These are phyloP conservation scores for Drosophila aff. DNA, from an alignment of 1,140 invertebrate genomes.

Conservation along the genomic window DNA sequence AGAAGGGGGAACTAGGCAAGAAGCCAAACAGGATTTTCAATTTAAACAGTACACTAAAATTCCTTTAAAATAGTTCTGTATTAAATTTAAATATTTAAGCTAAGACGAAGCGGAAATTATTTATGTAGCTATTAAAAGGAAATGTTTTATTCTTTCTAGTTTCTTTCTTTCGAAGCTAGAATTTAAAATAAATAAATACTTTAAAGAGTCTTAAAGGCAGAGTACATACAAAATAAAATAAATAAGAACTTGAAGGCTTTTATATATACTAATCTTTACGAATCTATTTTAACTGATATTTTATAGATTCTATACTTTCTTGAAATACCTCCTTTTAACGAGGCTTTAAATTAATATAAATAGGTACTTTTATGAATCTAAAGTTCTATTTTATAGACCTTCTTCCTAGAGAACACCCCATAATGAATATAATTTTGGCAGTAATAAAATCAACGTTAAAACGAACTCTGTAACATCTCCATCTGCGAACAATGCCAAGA, in stretches of 20 bases:
- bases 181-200: background rate
- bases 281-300: too few relatives aligned
- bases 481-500: slow-evolving; percentile 37
- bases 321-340: too few relatives aligned
- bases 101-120: background rate
- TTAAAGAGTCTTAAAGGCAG: background rate
- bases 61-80: too few relatives aligned
- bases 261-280: too few relatives aligned
- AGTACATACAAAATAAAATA: background rate
- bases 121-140: background rate
- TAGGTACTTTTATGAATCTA: too few relatives aligned
- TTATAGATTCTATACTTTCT: too few relatives aligned
- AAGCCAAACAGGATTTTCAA: background rate
- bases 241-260: background rate
- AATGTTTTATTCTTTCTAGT: fast-evolving
- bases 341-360: too few relatives aligned
- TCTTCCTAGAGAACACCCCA: too few relatives aligned
- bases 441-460: slow-evolving; percentile 20
- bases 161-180: too few relatives aligned
- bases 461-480: slow-evolving; percentile 12
- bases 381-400: too few relatives aligned
- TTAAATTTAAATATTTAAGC: background rate
- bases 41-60: background rate
- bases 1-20: background rate
- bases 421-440: background rate